Evolutionary conservation across 2,113 vertebrate species (phyloP).

Genomic region (Psilopsiagon aurifrons): DNA sequence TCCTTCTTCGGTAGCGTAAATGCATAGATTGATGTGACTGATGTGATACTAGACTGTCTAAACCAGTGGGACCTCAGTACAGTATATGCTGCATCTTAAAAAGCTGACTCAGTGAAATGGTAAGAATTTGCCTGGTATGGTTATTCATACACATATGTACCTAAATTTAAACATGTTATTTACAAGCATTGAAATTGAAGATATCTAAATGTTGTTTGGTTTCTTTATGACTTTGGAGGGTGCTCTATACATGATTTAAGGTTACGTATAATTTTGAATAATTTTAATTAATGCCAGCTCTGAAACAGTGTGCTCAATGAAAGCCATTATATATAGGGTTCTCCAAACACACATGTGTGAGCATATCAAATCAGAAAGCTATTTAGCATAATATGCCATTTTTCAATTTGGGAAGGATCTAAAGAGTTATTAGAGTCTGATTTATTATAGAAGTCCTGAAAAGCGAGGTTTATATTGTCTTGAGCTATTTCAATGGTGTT

Average conservation of each 20-base stretch:
- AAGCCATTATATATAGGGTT: not conserved
- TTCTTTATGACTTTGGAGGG: not conserved
- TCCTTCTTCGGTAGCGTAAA: not conserved
- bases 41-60: not conserved
- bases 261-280: not conserved
- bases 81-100: not conserved
- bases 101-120: not conserved
- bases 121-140: not conserved
- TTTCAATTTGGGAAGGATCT: not conserved
- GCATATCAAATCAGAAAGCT: not conserved
- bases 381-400: not conserved
- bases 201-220: not conserved
- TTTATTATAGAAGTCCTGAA: conserved; percentile 12
- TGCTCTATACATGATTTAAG: not conserved
- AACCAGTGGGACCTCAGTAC: not conserved
- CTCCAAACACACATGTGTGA: rapidly evolving
- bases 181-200: not conserved
- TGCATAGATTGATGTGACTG: not conserved
- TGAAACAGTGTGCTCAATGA: not conserved
- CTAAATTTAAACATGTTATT: not conserved
- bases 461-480: conserved; percentile 36
- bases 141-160: rapidly evolving
- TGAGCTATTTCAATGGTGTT: conserved; percentile 58
- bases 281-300: not conserved
- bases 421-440: not conserved